Conservation (phyloP, 2,797 vertebrate species). For the Poecilia picta region DNA sequence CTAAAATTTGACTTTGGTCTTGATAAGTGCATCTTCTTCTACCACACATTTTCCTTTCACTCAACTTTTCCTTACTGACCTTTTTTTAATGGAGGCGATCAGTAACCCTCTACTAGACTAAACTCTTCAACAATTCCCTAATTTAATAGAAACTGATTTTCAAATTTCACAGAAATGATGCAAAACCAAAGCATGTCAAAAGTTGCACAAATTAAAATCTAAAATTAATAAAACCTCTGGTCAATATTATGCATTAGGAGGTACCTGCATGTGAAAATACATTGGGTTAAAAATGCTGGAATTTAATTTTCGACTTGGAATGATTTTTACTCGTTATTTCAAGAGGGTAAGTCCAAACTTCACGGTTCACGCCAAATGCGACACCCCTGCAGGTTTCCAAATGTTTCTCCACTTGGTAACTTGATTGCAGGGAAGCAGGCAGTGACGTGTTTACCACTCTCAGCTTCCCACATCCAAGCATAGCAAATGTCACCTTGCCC, state of each 20-base stretch:
- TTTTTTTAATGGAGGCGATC: not conserved
- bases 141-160: not conserved
- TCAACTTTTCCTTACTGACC: not conserved
- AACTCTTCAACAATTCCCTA: not conserved
- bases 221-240: not conserved
- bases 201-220: not conserved
- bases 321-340: slow-evolving; percentile 2
- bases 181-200: not conserved
- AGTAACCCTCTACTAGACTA: not conserved
- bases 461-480: slow-evolving; percentile 32
- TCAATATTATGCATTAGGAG: not conserved
- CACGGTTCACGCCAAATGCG: slow-evolving; percentile 10
- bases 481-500: slow-evolving; percentile 37
- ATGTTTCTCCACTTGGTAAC: slow-evolving; percentile 8
- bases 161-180: not conserved
- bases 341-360: slow-evolving; percentile 11
- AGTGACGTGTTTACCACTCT: slow-evolving; percentile 55
- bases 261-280: not conserved
- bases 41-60: not conserved
- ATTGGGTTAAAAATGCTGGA: not conserved
- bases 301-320: slow-evolving; percentile 10
- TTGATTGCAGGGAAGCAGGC: slow-evolving; percentile 15
- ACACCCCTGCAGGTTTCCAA: slow-evolving; percentile 8
- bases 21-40: not conserved
- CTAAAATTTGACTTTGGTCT: not conserved